These are phyloP conservation scores for Orbicella faveolata DNA, from an alignment of 64 coral and sea anemone genomes.

Conservation along the genomic window DNA sequence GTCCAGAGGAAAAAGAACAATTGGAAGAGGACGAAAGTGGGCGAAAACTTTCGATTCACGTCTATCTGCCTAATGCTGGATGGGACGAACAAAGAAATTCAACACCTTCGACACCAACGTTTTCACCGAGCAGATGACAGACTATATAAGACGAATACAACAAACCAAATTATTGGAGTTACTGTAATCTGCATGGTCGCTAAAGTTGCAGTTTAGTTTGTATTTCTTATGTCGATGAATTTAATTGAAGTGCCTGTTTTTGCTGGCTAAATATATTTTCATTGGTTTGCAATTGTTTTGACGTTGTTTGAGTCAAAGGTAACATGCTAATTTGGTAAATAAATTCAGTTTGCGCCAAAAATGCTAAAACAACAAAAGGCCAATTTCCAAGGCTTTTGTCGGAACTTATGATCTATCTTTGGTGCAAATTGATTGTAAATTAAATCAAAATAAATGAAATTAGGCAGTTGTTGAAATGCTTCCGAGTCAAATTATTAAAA, in stretches of 20 bases:
- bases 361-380: not conserved
- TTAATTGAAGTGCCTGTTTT: not conserved
- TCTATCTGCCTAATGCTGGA: slow-evolving; percentile 61
- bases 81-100: slow-evolving; percentile 21
- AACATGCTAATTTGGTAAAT: slow-evolving; percentile 9
- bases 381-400: not conserved
- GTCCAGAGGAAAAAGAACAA: not conserved
- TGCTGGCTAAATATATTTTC: not conserved
- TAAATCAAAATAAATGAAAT: not conserved
- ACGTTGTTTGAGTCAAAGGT: slow-evolving; percentile 3
- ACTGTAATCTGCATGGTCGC: not conserved
- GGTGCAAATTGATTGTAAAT: not conserved
- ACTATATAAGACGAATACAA: not conserved
- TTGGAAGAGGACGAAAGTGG: slow-evolving; percentile 51
- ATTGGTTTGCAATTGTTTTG: not conserved
- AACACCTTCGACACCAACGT: not conserved
- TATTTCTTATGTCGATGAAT: not conserved
- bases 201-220: not conserved
- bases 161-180: not conserved
- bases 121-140: not conserved
- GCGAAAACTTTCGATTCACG: slow-evolving; percentile 64
- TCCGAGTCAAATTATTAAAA: not conserved
- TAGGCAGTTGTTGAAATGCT: not conserved
- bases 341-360: not conserved
- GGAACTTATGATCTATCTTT: not conserved